Evolutionary conservation across 2,888 invertebrate species (phyloP).

Genomic region (Beris morrisii): DNA sequence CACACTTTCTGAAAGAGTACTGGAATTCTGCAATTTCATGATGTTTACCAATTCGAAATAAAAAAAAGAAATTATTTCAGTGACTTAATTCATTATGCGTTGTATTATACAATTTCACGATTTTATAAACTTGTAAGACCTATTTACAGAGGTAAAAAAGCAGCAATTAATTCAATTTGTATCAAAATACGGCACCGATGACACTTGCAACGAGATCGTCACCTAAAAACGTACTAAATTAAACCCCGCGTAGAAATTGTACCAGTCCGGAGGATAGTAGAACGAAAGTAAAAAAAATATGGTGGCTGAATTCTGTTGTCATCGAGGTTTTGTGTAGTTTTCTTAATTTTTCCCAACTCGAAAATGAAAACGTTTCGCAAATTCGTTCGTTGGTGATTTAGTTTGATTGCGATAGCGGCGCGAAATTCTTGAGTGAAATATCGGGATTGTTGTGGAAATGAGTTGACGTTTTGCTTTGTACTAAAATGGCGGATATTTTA

Average conservation of each 20-base stretch:
- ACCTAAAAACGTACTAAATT: conserved; percentile 1
- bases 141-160: too few species aligned
- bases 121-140: too few species aligned
- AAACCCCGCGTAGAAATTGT: conserved; percentile 13
- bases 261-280: conserved; percentile 26
- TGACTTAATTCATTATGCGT: too few species aligned
- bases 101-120: too few species aligned
- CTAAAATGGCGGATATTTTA: conserved; percentile 34
- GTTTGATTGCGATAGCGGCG: conserved; percentile 4
- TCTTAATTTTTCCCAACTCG: conserved; percentile 22
- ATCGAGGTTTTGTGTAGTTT: conserved; percentile 27
- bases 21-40: too few species aligned
- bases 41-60: too few species aligned
- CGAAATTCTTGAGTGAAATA: conserved; percentile 19
- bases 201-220: conserved; percentile 13
- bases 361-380: conserved; percentile 7
- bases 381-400: conserved; percentile 4
- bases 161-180: too few species aligned
- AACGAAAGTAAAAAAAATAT: conserved; percentile 32
- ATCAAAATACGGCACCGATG: conserved; percentile 5
- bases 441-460: conserved; percentile 25
- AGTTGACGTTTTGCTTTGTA: conserved; percentile 34
- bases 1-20: too few species aligned
- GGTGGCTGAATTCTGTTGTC: conserved; percentile 28
- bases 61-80: too few species aligned